Evolutionary conservation across 1,140 invertebrate species (phyloP).

Genomic region (Drosophila bocqueti): DNA sequence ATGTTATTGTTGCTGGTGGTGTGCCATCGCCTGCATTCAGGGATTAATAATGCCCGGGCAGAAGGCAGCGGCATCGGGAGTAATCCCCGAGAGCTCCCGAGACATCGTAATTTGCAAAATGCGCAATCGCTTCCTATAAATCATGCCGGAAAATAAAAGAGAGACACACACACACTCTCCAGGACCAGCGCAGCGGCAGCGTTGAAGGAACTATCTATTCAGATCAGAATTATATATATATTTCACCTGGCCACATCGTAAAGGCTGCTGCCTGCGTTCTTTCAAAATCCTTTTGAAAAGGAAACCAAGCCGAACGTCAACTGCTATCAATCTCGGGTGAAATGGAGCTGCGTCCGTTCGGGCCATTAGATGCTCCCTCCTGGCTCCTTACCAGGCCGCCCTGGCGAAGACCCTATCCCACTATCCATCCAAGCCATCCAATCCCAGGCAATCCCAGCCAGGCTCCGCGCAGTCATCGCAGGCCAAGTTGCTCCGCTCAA

Average conservation of each 20-base stretch:
- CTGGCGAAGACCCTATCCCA: not conserved
- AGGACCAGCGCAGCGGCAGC: slow-evolving; percentile 26
- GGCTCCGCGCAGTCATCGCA: slow-evolving; percentile 6
- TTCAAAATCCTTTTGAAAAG: slow-evolving; percentile 44
- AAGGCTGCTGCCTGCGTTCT: slow-evolving; percentile 16
- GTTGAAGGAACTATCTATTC: slow-evolving; percentile 54
- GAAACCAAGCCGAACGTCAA: slow-evolving; percentile 60
- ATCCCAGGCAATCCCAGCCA: not conserved
- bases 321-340: slow-evolving; percentile 79
- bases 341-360: slow-evolving; percentile 55
- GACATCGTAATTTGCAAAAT: slow-evolving; percentile 82
- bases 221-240: slow-evolving; percentile 63
- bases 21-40: slow-evolving; percentile 35
- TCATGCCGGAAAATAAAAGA: slow-evolving; percentile 41
- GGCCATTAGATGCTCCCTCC: slow-evolving; percentile 52
- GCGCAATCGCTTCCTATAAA: slow-evolving; percentile 80
- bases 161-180: not conserved
- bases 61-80: slow-evolving; percentile 17
- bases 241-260: slow-evolving; percentile 61
- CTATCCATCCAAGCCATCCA: slow-evolving; percentile 23
- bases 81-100: slow-evolving; percentile 48
- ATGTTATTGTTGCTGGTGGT: slow-evolving; percentile 32
- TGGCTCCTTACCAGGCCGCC: not conserved
- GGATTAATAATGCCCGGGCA: slow-evolving; percentile 58
- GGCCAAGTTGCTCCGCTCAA: slow-evolving; percentile 63